Percentiles rank a stretch among this genome's conserved stretches.
These are phyloP conservation scores for Chloropsis hardwickii DNA, from an alignment of 2,113 vertebrate genomes.

Conservation along the genomic window DNA sequence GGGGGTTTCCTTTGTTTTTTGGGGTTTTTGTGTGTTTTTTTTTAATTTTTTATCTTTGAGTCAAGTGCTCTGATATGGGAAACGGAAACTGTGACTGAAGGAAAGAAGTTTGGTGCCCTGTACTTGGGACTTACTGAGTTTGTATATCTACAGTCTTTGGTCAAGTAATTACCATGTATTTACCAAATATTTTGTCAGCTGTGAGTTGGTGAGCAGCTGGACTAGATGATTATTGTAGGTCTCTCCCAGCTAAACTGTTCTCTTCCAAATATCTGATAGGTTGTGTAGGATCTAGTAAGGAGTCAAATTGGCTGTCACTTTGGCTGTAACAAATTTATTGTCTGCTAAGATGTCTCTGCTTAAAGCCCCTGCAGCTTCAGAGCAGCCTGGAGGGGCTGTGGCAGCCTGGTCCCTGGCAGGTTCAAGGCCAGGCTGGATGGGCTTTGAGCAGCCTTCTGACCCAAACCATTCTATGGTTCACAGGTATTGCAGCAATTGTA, in stretches of 20 bases:
- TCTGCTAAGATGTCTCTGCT: neutral
- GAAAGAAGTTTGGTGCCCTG: neutral
- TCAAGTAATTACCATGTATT: neutral
- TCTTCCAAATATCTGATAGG: neutral
- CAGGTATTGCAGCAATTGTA: neutral
- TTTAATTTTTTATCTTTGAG: neutral
- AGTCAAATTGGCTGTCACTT: neutral
- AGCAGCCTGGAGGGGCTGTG: neutral
- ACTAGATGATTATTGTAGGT: neutral
- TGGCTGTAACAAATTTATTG: neutral
- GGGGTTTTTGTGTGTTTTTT: neutral
- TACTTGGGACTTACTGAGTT: neutral
- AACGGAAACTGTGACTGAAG: neutral
- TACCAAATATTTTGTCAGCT: neutral
- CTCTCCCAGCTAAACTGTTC: neutral
- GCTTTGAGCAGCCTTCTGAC: neutral
- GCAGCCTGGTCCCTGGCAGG: neutral
- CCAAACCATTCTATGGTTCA: neutral
- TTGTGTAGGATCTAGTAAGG: neutral
- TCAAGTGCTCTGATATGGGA: neutral
- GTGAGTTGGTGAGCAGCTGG: neutral
- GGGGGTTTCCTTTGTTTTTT: neutral
- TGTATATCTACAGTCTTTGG: neutral
- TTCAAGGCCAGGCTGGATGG: neutral
- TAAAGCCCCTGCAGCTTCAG: neutral